These are phyloP conservation scores for Poeciliopsis turneri DNA, from an alignment of 2,797 vertebrate species.

Conservation along the genomic window DNA sequence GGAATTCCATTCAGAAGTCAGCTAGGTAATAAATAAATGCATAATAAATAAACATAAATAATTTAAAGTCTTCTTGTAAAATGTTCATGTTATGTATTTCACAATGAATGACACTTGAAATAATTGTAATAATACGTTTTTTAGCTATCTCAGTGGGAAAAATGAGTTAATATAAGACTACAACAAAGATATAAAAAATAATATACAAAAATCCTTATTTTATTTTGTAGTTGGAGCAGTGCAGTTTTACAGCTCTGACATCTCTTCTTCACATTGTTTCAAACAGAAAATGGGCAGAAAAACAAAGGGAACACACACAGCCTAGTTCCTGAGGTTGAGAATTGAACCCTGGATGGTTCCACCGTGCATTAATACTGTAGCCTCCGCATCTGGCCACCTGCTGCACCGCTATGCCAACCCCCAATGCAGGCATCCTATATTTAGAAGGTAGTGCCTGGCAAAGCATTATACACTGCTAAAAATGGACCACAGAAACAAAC, in stretches of 20 bases:
- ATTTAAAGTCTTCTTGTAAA: neutral
- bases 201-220: neutral
- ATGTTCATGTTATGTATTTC: neutral
- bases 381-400: neutral
- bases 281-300: neutral
- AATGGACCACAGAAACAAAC: conserved; percentile 6
- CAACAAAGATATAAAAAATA: conserved; percentile 30
- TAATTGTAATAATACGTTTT: neutral
- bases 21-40: neutral
- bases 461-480: conserved; percentile 6
- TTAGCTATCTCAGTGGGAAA: conserved; percentile 30
- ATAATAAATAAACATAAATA: neutral
- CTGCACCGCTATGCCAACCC: neutral
- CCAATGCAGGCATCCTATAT: neutral
- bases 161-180: conserved; percentile 48
- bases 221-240: neutral
- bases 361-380: neutral
- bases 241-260: neutral
- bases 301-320: neutral
- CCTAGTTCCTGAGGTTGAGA: neutral
- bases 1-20: neutral
- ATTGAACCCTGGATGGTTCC: neutral
- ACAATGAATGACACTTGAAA: neutral
- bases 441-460: conserved; percentile 4
- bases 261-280: neutral